These are phyloP conservation scores for Drosophila bipectinata DNA, from an alignment of 1,140 invertebrate species.

Conservation along the genomic window DNA sequence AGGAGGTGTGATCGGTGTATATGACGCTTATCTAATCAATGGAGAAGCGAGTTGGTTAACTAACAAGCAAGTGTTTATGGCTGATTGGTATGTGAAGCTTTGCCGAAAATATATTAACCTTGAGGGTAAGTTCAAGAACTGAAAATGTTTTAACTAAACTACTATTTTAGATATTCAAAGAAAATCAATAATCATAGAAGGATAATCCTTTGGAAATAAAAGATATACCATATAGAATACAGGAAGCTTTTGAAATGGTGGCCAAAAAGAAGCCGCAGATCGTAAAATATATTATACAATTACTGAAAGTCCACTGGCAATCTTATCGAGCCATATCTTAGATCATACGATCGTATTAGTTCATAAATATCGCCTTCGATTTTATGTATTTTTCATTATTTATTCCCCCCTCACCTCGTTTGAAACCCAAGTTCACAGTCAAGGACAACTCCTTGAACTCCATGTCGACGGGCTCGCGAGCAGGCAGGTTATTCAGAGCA, in stretches of 20 bases:
- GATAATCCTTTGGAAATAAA: no score
- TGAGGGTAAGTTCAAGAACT: constrained; percentile 1
- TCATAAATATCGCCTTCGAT: constrained; percentile 21
- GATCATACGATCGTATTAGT: constrained; percentile 62
- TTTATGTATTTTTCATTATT: not conserved
- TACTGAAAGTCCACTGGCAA: constrained; percentile 31
- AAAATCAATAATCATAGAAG: no score
- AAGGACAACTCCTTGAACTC: constrained; percentile 89
- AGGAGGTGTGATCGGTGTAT: constrained; percentile 10
- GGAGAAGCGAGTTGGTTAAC: constrained; percentile 42
- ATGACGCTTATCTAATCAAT: constrained; percentile 64
- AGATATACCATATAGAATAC: no score
- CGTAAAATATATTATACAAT: constrained; percentile 32
- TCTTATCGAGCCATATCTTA: constrained; percentile 48
- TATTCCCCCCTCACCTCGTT: constrained; percentile 86
- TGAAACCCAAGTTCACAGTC: constrained; percentile 88
- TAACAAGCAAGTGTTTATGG: constrained; percentile 54
- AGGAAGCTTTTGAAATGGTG: not conserved
- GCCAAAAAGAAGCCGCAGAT: constrained; percentile 55
- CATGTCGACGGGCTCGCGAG: constrained; percentile 87
- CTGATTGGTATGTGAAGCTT: constrained; percentile 35
- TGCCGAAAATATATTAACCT: constrained; percentile 34
- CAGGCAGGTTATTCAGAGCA: constrained; percentile 84
- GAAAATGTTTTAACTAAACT: not conserved
- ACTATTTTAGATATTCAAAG: not conserved